phyloP scores from a whole-genome alignment of 2,113 vertebrate species.

The Promerops cafer region DNA sequence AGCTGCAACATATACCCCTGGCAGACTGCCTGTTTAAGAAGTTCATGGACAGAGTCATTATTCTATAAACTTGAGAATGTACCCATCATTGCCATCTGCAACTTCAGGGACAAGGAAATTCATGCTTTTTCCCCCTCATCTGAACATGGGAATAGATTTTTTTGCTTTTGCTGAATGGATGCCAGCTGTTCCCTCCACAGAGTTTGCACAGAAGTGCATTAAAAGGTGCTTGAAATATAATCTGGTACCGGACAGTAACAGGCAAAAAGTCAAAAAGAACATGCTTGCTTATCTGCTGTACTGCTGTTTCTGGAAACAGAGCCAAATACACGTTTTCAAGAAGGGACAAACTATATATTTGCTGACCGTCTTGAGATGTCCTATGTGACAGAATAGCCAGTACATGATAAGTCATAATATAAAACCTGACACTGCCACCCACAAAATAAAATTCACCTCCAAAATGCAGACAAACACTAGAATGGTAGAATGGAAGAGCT shows the following conservation, averaged over 20 bases:
- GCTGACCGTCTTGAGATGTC: not conserved
- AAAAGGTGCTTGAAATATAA: not conserved
- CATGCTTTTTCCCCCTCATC: not conserved
- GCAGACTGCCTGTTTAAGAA: not conserved
- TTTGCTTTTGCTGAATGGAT: not conserved
- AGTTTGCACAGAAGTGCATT: not conserved
- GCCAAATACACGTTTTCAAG: fast-evolving
- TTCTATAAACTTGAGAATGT: not conserved
- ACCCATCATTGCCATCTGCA: not conserved
- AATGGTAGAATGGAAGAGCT: not conserved
- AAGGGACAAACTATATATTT: not conserved
- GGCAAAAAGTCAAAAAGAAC: not conserved
- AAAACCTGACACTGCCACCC: not conserved
- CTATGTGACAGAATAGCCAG: not conserved
- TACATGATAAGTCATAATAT: not conserved
- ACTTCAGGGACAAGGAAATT: not conserved
- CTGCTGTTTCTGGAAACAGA: not conserved
- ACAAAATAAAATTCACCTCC: not conserved
- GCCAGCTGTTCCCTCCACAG: not conserved
- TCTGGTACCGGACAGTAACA: not conserved
- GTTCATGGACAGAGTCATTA: fast-evolving
- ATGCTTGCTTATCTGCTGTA: not conserved
- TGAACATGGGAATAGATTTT: not conserved
- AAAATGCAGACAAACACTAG: not conserved
- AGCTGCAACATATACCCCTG: not conserved